Base-by-base conservation (phyloP, 2,797 vertebrate genomes). In the Acipenser oxyrinchus region DNA sequence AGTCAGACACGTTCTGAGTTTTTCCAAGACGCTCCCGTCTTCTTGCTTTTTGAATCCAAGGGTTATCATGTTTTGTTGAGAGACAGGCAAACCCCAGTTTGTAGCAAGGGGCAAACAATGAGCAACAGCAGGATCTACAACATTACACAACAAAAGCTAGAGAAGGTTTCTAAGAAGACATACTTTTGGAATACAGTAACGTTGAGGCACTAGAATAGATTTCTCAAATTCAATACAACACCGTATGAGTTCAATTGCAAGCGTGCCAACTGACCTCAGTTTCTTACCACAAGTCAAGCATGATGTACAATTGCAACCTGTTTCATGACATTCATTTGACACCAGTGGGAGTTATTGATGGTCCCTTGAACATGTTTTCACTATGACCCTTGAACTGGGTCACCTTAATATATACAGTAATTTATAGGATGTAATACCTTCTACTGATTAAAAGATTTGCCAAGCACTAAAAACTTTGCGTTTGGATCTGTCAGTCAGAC, bases 11-110 rank as follows among this genome's bases (percentile, higher is more conserved):
- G 73, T 87, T 70, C 76, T 77, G 6, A 83, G 64, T 62, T 75
- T 87, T 74, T 86, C 80, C 55, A 88, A 72, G 59, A 79, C 81
- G 67, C 79, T 77, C 18, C 82, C 83, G 49, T 86, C 76, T 10
- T 77, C 63, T 60, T 78, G 81, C 53, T 64, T 84, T 74, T 68
- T 85, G 74, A 92, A 91, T 3, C 80, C 83, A 70, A 84, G 67
- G 0, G 83, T 89, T 66, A 89, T 70, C 48, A 77, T 71, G 68
- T 87, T 84, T 8, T 69, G 70, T 65, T 83, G 78, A 3, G 76
- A 70, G 68, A 73, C 69, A 68, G 67, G 72, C 6, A 67, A 51
- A 2, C 70, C 64, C 83, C 81, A 81, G n/a, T 81, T 69, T 5
- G 70, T 71, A 0, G 77, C 82, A 65, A 88, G 85, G 1, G 86